Percentiles rank a stretch among this genome's conserved stretches.
Conservation (phyloP, 2,888 invertebrate species). For the Heliconius erato region DNA sequence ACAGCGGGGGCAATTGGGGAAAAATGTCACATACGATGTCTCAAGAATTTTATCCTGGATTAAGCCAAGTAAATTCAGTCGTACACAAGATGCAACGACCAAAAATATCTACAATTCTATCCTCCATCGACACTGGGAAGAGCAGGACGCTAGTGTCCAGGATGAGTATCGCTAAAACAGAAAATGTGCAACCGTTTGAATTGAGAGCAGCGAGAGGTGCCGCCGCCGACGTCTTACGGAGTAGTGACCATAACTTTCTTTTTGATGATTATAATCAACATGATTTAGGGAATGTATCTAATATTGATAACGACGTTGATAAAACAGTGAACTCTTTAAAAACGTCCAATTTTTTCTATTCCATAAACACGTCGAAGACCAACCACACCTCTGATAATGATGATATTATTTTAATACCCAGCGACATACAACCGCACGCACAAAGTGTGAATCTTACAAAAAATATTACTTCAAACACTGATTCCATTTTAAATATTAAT, state of each 20-base stretch:
- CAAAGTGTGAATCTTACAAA: slow-evolving; percentile 58
- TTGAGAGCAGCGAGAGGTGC: slow-evolving; percentile 62
- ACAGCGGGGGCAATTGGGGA: slow-evolving; percentile 45
- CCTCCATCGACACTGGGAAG: slow-evolving; percentile 60
- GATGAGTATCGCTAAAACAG: slow-evolving; percentile 56
- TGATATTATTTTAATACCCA: slow-evolving; percentile 59
- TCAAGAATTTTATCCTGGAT: slow-evolving; percentile 58
- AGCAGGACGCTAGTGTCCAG: slow-evolving; percentile 61
- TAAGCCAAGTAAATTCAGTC: slow-evolving; percentile 62
- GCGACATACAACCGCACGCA: slow-evolving; percentile 46
- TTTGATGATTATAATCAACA: slow-evolving; percentile 34
- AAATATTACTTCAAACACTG: slow-evolving; percentile 56
- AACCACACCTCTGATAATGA: slow-evolving; percentile 55
- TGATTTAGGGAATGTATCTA: slow-evolving; percentile 47
- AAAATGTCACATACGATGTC: slow-evolving; percentile 51
- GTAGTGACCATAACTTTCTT: slow-evolving; percentile 46
- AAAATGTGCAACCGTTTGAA: slow-evolving; percentile 58
- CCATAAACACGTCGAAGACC: slow-evolving; percentile 61
- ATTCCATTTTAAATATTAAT: slow-evolving; percentile 39
- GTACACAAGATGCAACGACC: slow-evolving; percentile 65
- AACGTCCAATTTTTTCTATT: slow-evolving; percentile 66
- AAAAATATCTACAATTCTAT: slow-evolving; percentile 67
- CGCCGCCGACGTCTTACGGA: slow-evolving; percentile 49
- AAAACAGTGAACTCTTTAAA: slow-evolving; percentile 62
- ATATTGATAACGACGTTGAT: slow-evolving; percentile 51